Percentiles rank a stretch among this genome's conserved stretches.
phyloP scores from a whole-genome alignment of 30 jellyfish, hydroid and myxozoan genomes.

The Chrysaora quinquecirrha region DNA sequence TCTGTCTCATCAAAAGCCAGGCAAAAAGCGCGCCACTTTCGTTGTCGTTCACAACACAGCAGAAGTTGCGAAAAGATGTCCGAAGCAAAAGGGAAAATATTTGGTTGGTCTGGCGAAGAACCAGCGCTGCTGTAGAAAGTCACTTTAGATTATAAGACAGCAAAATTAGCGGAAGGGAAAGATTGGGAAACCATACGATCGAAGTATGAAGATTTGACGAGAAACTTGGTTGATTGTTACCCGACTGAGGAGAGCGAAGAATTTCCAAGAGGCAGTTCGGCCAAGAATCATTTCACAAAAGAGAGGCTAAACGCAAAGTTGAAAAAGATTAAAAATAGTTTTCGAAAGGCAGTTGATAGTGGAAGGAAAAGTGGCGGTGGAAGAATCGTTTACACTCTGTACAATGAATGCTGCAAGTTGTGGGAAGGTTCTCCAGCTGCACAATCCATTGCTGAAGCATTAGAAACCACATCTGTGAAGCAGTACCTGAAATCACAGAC shows the following conservation, averaged over 20 bases:
- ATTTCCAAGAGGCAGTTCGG: not conserved
- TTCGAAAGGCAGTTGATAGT: constrained; percentile 39
- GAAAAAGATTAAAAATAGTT: constrained; percentile 31
- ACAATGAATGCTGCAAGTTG: constrained; percentile 27
- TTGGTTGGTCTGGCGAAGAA: constrained; percentile 40
- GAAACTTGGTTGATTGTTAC: not conserved
- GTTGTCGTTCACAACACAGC: too few relatives aligned
- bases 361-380: constrained; percentile 62
- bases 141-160: constrained; percentile 21
- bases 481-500: too few relatives aligned
- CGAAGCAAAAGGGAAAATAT: too few relatives aligned
- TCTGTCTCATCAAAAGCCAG: too few relatives aligned
- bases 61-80: too few relatives aligned
- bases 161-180: constrained; percentile 18
- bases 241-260: constrained; percentile 3
- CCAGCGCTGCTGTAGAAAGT: constrained; percentile 26
- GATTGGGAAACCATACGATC: constrained; percentile 42
- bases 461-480: too few relatives aligned
- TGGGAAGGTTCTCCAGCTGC: constrained; percentile 68
- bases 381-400: constrained; percentile 32
- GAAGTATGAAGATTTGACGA: constrained; percentile 24
- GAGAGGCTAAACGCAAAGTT: constrained; percentile 24
- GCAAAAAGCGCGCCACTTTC: too few relatives aligned
- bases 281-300: not conserved
- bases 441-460: too few relatives aligned